phyloP scores from a whole-genome alignment of 2,113 vertebrate species.

The Antidorcas marsupialis region DNA sequence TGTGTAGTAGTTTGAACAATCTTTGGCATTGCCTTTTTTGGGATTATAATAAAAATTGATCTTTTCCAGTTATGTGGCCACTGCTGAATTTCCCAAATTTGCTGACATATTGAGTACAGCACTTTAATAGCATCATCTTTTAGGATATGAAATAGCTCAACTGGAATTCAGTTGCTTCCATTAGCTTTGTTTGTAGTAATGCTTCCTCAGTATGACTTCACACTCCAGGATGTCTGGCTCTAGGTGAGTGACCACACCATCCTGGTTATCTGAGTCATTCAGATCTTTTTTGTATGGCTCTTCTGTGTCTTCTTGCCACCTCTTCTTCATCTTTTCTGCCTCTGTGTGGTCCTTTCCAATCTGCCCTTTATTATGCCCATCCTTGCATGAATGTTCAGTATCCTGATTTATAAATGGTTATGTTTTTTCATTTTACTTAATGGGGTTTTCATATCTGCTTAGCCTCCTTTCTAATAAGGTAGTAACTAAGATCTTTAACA shows the following conservation, averaged over 20 bases:
- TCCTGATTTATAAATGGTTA: neutral
- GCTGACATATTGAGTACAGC: neutral
- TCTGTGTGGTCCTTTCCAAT: neutral
- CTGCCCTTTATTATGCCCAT: neutral
- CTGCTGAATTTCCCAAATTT: neutral
- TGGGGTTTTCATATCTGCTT: neutral
- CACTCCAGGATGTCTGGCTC: neutral
- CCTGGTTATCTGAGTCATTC: neutral
- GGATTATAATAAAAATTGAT: neutral
- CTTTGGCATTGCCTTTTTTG: neutral
- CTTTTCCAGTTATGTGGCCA: neutral
- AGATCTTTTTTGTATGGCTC: neutral
- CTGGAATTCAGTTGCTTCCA: neutral
- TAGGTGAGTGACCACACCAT: neutral
- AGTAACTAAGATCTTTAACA: neutral
- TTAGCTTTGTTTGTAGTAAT: neutral
- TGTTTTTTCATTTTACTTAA: neutral
- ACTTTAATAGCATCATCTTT: neutral
- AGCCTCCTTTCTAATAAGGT: neutral
- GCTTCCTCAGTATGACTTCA: neutral
- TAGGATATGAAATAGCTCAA: neutral
- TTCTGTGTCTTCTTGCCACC: neutral
- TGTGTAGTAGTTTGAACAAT: neutral
- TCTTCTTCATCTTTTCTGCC: neutral
- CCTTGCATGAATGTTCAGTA: neutral